Base-by-base conservation (phyloP, 2,113 vertebrate species). In the Melierax canorus region DNA sequence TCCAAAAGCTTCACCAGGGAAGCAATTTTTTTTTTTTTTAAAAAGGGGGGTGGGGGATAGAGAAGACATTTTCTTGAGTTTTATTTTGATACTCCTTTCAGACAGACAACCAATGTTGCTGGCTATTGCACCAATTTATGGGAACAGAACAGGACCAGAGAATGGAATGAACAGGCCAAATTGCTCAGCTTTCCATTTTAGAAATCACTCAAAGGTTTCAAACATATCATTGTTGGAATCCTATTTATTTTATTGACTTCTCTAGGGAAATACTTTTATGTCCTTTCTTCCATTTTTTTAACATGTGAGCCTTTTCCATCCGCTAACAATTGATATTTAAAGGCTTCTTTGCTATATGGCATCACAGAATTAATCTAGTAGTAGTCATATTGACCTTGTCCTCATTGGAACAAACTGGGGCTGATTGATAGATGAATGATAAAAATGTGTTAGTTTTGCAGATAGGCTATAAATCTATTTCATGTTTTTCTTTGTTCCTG, bases 11-110 rank as follows among this genome's bases (percentile, higher is more conserved):
- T 86, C 17, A 76, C 20, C 7, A 29, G 24, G 45, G 32, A 92
- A 77, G 27, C 17, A 51, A 68, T n/a, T 38, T 41, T 41, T 41
- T 20, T 20, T 20, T 46, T 46, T 46, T 46, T 46, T 9, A 1
- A 45, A 46, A 46, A 20, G 10, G 45, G 45, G 45, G 2, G 2
- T 3, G 1, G 5, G 6, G 29, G 5, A 23, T 14, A 46, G 27
- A 43, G 34, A n/a, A 15, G 26, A 26, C 10, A 15, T 46, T 50
- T 75, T 45, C 30, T 53, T 43, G 46, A 15, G 7, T 77, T 83
- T 82, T 69, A 7, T 51, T 79, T 89, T 84, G 26, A 30, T 68
- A 79, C 11, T 79, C 6, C 30, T 60, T 77, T 80, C 50, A 67
- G 66, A 58, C 30, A 67, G 67, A 17, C 15, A 50, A 34, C 8